Evolutionary conservation across 2,113 vertebrate genomes (phyloP), one percentile per base, ranked within the genome.

Genomic region (Anthoscopus minutus): DNA sequence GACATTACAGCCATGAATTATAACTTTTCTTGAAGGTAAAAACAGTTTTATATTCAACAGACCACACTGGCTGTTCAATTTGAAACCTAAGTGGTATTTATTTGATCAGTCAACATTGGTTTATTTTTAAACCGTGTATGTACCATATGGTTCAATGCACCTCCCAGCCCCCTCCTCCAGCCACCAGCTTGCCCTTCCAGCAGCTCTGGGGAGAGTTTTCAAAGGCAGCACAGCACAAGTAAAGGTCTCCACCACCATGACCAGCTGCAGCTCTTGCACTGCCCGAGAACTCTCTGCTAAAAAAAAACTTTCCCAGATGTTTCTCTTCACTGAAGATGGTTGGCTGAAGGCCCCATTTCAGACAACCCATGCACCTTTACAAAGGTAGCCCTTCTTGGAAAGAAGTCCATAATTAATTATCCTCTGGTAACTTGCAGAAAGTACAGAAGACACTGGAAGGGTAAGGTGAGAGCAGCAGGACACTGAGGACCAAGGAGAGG

Each of bases 21-120:
- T 69, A 92, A 92, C 92, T 94, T 94, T 83, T 92, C 83, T 90
- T 85, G 74, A 94, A 90, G 69, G 80, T 91, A 94, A 86, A 95
- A 94, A 4, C 65, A 93, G 67, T 58, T 94, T 95, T 81, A 85
- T 92, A 96, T 92, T 89, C 95, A 95, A 87, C 85, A 95, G 94
- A 88, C 79, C 37, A 57, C 51, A 5, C 58, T 79, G 85, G 76
- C 92, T 92, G 70, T 67, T 96, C 81, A 82, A 35, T 93, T 91
- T 74, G 47, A 89, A 83, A 93, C 74, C 76, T 81, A 91, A 94
- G 84, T 89, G 70, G 74, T 96, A 91, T 91, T 95, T 96, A 96
- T 96, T 97, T 92, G 85, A 97, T 97, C 96, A 83, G 88, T 93
- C 94, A 95, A 96, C 84, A 56, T 21, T 14, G 56, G 69, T 92